phyloP scores from a whole-genome alignment of 92 coral and sea anemone genomes.

The Plumapathes pennacea region DNA sequence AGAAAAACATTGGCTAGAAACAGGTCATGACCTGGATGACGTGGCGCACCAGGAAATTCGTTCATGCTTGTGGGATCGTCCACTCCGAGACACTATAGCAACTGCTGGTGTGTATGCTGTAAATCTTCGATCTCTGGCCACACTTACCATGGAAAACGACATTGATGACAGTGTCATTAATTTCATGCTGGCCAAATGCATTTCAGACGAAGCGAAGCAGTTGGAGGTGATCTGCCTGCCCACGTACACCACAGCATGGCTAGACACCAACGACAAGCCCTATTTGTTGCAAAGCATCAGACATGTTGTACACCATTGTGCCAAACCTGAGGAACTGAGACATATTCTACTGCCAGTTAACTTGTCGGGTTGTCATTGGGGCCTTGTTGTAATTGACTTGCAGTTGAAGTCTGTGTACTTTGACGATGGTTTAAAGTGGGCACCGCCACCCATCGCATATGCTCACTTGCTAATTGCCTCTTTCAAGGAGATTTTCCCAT shows the following conservation, averaged over 20 bases:
- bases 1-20: slow-evolving; percentile 4
- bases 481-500: slow-evolving; percentile 4
- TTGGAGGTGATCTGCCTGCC: slow-evolving; percentile 17
- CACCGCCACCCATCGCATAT: slow-evolving; percentile 2
- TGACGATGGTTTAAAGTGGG: slow-evolving; percentile 20
- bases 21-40: neutral
- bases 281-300: slow-evolving; percentile 18
- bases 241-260: slow-evolving; percentile 27
- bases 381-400: slow-evolving; percentile 21
- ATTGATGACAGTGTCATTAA: slow-evolving; percentile 29
- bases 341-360: slow-evolving; percentile 14
- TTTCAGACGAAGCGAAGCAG: neutral
- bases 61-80: neutral
- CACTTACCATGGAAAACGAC: slow-evolving; percentile 6
- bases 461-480: slow-evolving; percentile 8
- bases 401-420: slow-evolving; percentile 6
- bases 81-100: neutral
- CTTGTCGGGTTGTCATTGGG: slow-evolving; percentile 3
- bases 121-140: neutral
- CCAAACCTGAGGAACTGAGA: slow-evolving; percentile 3
- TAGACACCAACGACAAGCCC: slow-evolving; percentile 2
- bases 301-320: neutral
- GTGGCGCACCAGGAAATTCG: neutral
- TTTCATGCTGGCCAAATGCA: neutral
- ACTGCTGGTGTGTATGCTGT: neutral